Percentiles rank a stretch among this genome's conserved stretches.
These are phyloP conservation scores for Cephalopterus ornatus DNA, from an alignment of 2,113 vertebrate species.

Conservation along the genomic window DNA sequence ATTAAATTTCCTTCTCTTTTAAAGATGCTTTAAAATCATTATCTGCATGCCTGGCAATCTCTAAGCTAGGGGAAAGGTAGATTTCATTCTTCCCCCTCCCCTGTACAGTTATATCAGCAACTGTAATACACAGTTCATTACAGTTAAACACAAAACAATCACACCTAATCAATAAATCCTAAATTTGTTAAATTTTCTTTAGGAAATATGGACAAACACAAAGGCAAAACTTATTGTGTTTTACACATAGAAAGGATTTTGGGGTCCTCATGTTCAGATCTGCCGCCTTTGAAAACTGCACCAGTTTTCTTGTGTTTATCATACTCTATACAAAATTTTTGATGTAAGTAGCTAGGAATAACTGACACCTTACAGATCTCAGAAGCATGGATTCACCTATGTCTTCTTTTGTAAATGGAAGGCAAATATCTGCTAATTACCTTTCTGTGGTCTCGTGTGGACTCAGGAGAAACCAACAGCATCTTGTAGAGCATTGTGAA, in stretches of 20 bases:
- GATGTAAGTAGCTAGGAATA: background rate
- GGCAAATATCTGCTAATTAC: background rate
- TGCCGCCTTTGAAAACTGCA: background rate
- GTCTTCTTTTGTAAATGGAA: background rate
- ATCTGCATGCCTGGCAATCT: background rate
- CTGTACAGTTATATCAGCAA: background rate
- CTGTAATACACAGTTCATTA: background rate
- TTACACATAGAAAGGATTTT: background rate
- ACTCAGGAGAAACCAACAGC: background rate
- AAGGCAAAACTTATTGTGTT: background rate
- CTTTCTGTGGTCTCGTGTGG: rapidly evolving
- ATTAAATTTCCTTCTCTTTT: background rate
- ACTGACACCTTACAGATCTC: background rate
- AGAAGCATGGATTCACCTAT: background rate
- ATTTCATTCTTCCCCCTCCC: rapidly evolving
- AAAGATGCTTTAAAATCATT: background rate
- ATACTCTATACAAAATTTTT: background rate
- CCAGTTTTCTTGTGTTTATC: background rate
- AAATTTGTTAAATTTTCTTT: background rate
- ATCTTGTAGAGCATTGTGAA: background rate
- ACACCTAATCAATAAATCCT: background rate
- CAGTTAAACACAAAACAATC: background rate
- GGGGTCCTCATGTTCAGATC: background rate
- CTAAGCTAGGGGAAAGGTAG: background rate
- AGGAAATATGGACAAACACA: background rate